Conservation (phyloP, 2,113 vertebrate species). For the Chitala chitala region DNA sequence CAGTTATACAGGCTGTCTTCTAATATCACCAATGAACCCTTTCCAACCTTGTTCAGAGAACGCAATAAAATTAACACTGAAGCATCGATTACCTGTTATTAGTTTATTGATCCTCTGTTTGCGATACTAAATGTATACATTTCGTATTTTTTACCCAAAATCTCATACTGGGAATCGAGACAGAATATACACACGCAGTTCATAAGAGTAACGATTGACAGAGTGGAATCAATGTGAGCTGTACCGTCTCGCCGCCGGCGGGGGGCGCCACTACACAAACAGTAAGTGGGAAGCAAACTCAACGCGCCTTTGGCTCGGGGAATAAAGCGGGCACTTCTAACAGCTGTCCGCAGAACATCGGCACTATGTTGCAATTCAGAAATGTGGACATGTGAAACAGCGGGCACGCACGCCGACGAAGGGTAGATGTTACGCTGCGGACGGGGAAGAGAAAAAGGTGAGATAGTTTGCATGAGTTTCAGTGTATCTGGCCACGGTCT, state of each 20-base stretch:
- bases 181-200: background rate
- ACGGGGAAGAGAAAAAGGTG: background rate
- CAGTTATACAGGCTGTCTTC: background rate
- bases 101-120: background rate
- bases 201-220: background rate
- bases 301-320: background rate
- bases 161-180: background rate
- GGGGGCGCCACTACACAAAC: background rate
- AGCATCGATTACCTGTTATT: background rate
- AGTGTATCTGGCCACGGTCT: background rate
- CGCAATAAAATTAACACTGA: background rate
- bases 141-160: constrained; percentile 5
- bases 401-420: background rate
- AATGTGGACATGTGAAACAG: background rate
- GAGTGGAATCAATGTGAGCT: background rate
- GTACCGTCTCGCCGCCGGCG: background rate
- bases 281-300: background rate
- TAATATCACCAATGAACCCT: too few species aligned
- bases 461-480: constrained; percentile 9
- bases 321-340: background rate
- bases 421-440: constrained; percentile 8
- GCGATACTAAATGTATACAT: background rate
- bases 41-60: too few species aligned
- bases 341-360: background rate
- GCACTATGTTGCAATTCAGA: background rate